Evolutionary conservation across 2,797 vertebrate genomes (phyloP).

Genomic region (Staurois parvus): DNA sequence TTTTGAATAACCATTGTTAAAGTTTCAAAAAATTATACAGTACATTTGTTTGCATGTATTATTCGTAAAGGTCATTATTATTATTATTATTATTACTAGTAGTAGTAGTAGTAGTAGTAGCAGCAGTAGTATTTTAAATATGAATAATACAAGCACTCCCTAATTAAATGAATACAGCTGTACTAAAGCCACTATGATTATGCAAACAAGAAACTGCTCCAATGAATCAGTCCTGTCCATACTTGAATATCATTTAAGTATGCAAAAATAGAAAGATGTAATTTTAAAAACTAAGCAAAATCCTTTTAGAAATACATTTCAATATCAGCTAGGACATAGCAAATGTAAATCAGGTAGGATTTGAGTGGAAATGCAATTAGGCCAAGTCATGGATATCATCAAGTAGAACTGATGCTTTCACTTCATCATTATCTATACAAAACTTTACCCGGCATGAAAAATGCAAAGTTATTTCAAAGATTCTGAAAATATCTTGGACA

Average conservation of each 20-base stretch:
- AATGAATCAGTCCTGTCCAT: not conserved
- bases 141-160: no score
- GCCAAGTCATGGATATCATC: slow-evolving; percentile 44
- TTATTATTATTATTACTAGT: no score
- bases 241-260: not conserved
- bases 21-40: no score
- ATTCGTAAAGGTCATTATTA: no score
- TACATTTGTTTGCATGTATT: no score
- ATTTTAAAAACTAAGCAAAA: slow-evolving; percentile 48
- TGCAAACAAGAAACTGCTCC: not conserved
- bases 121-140: no score
- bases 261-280: not conserved
- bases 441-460: slow-evolving; percentile 67
- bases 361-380: slow-evolving; percentile 45
- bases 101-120: no score
- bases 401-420: slow-evolving; percentile 38
- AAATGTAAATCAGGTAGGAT: slow-evolving; percentile 45
- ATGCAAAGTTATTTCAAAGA: slow-evolving; percentile 66
- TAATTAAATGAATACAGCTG: no score
- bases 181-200: not conserved
- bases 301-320: slow-evolving; percentile 20
- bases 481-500: slow-evolving; percentile 62
- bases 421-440: slow-evolving; percentile 45
- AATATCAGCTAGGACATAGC: slow-evolving; percentile 32
- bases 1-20: no score